These are phyloP conservation scores for Notodonta ziczac DNA, from an alignment of 2,888 invertebrate genomes.

Conservation along the genomic window DNA sequence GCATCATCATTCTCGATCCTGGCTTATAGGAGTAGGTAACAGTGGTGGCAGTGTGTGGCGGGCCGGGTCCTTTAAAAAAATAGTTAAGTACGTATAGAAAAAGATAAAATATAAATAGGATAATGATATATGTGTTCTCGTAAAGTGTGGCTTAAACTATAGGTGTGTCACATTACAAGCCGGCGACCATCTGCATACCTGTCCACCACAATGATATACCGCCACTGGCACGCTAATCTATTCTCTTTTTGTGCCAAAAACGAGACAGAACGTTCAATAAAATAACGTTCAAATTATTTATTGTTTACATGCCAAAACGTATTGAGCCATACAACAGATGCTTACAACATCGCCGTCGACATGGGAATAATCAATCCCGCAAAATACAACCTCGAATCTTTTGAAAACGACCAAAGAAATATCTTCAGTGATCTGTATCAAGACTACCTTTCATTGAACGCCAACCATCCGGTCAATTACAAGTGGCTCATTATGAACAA, in stretches of 20 bases:
- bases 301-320: conserved; percentile 47
- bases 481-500: conserved; percentile 68
- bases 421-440: conserved; percentile 58
- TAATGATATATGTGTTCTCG: too few species aligned
- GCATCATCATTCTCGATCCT: too few species aligned
- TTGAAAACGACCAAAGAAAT: conserved; percentile 56
- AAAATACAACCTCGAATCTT: conserved; percentile 61
- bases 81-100: too few species aligned
- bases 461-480: conserved; percentile 54
- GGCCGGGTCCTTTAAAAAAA: too few species aligned
- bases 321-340: conserved; percentile 46
- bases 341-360: conserved; percentile 54
- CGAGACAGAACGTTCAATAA: conserved; percentile 33
- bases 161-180: too few species aligned
- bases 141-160: too few species aligned
- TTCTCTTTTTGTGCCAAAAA: conserved; percentile 35
- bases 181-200: conserved; percentile 30
- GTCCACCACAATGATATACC: conserved; percentile 37
- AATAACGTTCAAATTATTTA: conserved; percentile 31
- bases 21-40: too few species aligned
- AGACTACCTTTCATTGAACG: conserved; percentile 50
- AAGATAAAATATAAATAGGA: too few species aligned
- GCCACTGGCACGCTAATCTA: conserved; percentile 27
- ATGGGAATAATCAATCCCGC: conserved; percentile 65
- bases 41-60: too few species aligned